Evolutionary conservation across 2,113 vertebrate genomes (phyloP).

Genomic region (Canis aureus): DNA sequence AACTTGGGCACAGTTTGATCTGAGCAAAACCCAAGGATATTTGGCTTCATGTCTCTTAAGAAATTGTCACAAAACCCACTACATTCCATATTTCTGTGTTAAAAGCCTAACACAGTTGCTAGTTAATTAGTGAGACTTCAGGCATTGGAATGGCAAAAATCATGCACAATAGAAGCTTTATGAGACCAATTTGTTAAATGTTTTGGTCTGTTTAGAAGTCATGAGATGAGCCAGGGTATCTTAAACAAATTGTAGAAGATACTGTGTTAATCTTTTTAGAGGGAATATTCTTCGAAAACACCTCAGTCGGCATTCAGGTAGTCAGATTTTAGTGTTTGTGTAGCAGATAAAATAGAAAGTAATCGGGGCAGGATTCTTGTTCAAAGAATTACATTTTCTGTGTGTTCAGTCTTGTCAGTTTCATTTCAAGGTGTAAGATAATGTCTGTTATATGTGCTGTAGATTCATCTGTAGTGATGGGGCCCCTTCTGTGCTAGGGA

Average conservation of each 20-base stretch:
- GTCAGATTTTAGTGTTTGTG: conserved; percentile 4
- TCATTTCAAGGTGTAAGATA: neutral
- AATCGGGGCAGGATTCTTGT: neutral
- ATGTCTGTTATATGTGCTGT: neutral
- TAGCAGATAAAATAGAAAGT: neutral
- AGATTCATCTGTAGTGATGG: neutral
- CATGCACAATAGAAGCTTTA: neutral
- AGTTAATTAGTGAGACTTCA: neutral
- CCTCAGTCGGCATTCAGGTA: neutral
- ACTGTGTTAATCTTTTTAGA: neutral
- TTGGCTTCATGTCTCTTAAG: conserved; percentile 16
- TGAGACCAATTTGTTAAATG: neutral
- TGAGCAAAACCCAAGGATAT: conserved; percentile 54
- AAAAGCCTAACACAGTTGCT: conserved; percentile 27
- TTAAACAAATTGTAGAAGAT: neutral
- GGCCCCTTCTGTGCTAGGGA: neutral
- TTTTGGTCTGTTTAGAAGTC: neutral
- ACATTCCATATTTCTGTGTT: conserved; percentile 28
- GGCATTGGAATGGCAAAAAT: neutral
- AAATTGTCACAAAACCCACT: conserved; percentile 16
- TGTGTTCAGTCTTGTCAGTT: neutral
- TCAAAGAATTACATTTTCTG: neutral
- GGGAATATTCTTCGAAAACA: neutral
- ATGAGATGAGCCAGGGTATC: neutral
- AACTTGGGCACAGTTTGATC: conserved; percentile 42